Evolutionary conservation across 2,113 vertebrate species (phyloP).

Genomic region (Apaloderma vittatum): DNA sequence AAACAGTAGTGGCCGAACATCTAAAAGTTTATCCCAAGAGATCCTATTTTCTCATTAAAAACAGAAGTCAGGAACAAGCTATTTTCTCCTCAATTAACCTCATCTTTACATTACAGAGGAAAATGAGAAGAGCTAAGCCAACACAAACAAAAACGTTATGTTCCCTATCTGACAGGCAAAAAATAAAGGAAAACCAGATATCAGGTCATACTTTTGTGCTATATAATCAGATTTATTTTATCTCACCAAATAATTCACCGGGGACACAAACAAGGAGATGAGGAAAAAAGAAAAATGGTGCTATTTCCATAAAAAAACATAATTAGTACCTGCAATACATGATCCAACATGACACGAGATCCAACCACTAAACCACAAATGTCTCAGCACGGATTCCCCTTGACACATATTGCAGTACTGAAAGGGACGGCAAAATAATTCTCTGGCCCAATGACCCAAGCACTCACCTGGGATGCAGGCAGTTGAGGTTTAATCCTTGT

Average conservation of each 20-base stretch:
- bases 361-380: background rate
- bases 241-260: background rate
- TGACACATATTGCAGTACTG: background rate
- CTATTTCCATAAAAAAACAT: background rate
- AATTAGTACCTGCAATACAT: background rate
- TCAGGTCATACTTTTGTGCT: background rate
- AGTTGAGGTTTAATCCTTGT: background rate
- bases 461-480: background rate
- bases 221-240: background rate
- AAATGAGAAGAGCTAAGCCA: conserved; percentile 33
- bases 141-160: conserved; percentile 15
- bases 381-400: background rate
- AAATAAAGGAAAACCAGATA: background rate
- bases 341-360: background rate
- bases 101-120: background rate
- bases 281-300: background rate
- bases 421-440: background rate
- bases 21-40: conserved; percentile 6
- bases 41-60: conserved; percentile 5
- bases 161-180: background rate
- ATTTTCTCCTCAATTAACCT: background rate
- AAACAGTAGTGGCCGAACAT: background rate
- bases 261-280: background rate
- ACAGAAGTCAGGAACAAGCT: background rate
- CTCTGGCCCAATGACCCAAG: background rate